Evolutionary conservation across 2,797 vertebrate species (phyloP).

Genomic region (Hyperoplus lanceolatus): DNA sequence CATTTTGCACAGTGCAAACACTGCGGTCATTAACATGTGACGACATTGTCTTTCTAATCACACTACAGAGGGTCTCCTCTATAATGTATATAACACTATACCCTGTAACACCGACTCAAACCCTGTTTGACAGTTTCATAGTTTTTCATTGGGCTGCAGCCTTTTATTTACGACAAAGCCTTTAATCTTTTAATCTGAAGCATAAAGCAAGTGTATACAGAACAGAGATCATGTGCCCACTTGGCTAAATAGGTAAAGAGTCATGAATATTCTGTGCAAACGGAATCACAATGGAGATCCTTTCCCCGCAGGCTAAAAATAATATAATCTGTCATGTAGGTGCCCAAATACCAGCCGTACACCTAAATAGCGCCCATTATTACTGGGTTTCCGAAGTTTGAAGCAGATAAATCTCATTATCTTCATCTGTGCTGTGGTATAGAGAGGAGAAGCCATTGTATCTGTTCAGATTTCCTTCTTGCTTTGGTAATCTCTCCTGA

Average conservation of each 20-base stretch:
- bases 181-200: conserved; percentile 88
- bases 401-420: conserved; percentile 73
- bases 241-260: conserved; percentile 77
- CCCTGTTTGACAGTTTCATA: conserved; percentile 66
- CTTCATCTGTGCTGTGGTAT: conserved; percentile 51
- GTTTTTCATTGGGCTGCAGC: conserved; percentile 63
- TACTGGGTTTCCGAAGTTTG: conserved; percentile 71
- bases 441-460: conserved; percentile 62
- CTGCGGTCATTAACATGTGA: conserved; percentile 83
- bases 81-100: conserved; percentile 74
- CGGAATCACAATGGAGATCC: conserved; percentile 69
- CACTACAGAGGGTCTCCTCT: conserved; percentile 74
- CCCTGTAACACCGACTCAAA: conserved; percentile 58
- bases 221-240: conserved; percentile 71
- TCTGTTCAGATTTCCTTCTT: conserved; percentile 56
- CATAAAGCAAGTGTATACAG: conserved; percentile 70
- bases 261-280: conserved; percentile 73
- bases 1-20: conserved; percentile 71
- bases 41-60: conserved; percentile 83
- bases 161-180: conserved; percentile 76
- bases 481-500: conserved; percentile 69
- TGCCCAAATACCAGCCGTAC: conserved; percentile 75
- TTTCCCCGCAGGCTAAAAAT: conserved; percentile 82
- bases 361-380: conserved; percentile 82
- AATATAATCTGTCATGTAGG: conserved; percentile 83